Evolutionary conservation across 2,888 invertebrate genomes (phyloP).

Genomic region (Phymatocera aterrima): DNA sequence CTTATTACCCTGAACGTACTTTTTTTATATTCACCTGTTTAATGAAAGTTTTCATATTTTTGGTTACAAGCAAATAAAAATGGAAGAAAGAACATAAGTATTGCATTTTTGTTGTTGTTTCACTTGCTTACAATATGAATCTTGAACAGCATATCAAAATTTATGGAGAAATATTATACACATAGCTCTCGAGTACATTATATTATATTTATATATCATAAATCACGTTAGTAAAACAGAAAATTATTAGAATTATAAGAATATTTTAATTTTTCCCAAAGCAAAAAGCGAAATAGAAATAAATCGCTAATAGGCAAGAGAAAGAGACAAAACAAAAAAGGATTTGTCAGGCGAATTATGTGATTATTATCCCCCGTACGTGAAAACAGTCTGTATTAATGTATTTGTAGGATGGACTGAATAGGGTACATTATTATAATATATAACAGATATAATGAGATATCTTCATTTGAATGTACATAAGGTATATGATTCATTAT

Average conservation of each 20-base stretch:
- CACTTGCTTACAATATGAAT: neutral
- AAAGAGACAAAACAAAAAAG: neutral
- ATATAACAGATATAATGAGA: slow-evolving; percentile 54
- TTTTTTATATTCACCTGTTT: no score
- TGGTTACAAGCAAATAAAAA: no score
- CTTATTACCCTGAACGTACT: no score
- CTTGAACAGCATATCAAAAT: slow-evolving; percentile 8
- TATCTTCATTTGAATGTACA: slow-evolving; percentile 58
- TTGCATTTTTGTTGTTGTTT: neutral
- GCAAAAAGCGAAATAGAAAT: no score
- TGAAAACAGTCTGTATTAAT: slow-evolving; percentile 56
- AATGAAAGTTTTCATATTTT: neutral
- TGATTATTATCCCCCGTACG: neutral
- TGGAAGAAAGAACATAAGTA: no score
- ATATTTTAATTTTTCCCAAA: no score
- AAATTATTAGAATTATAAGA: neutral
- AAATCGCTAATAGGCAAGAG: no score
- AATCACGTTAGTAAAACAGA: neutral
- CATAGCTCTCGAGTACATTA: neutral
- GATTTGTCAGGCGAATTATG: slow-evolving; percentile 1
- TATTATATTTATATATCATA: neutral
- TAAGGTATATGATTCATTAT: slow-evolving; percentile 28
- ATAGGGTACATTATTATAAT: slow-evolving; percentile 58
- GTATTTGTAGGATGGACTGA: slow-evolving; percentile 68
- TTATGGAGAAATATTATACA: neutral